A percentile compares a stretch with the other conserved stretches of the same genome.
Evolutionary conservation across 2,888 invertebrate species (phyloP).

Genomic region (Papilio elwesi): DNA sequence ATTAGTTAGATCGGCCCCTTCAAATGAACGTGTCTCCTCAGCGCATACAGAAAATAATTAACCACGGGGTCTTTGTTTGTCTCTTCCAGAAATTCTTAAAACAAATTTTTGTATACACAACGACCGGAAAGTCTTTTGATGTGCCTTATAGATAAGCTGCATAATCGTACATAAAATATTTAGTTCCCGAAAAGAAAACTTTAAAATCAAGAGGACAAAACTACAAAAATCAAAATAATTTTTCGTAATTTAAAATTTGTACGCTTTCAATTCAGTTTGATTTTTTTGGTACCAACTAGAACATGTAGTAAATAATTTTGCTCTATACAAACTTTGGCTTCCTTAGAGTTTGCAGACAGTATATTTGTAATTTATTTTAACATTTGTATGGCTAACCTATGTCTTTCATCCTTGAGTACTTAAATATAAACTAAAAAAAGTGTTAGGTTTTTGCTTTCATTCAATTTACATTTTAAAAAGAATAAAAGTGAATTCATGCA

Average conservation of each 20-base stretch:
- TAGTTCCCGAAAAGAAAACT: not conserved
- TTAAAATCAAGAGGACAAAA: not conserved
- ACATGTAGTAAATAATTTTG: too few species aligned
- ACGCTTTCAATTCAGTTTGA: not conserved
- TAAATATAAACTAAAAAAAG: too few species aligned
- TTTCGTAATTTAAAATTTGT: not conserved
- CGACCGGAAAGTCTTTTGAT: conserved; percentile 43
- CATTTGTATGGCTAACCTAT: too few species aligned
- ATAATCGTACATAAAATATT: conserved; percentile 8
- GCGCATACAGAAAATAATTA: conserved; percentile 73
- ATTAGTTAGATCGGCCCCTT: conserved; percentile 59
- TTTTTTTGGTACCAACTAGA: not conserved
- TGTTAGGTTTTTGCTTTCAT: too few species aligned
- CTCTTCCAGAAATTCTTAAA: conserved; percentile 69
- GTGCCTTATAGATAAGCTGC: conserved; percentile 33
- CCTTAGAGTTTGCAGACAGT: too few species aligned
- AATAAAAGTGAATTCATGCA: not conserved
- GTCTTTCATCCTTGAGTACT: too few species aligned
- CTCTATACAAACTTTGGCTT: too few species aligned
- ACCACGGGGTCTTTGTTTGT: conserved; percentile 71
- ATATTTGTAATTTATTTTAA: too few species aligned
- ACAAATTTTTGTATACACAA: conserved; percentile 39
- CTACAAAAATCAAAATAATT: not conserved
- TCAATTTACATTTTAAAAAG: too few species aligned
- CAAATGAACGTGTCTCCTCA: conserved; percentile 66